A percentile compares a stretch with the other conserved stretches of the same genome.
These are phyloP conservation scores for Actinia equina DNA, from an alignment of 64 coral and sea anemone species.

Conservation along the genomic window DNA sequence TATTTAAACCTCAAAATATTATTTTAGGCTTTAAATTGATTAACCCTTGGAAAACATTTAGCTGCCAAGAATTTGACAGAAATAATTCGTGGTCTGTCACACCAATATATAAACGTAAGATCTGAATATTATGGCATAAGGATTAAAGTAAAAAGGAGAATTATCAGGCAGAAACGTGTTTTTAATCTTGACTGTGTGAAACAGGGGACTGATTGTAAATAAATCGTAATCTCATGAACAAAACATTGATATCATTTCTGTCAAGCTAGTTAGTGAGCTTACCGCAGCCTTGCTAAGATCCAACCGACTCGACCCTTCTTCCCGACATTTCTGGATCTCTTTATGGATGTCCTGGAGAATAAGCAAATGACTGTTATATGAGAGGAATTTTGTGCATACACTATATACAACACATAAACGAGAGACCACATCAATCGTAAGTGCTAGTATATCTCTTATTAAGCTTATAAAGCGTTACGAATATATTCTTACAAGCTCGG, in stretches of 20 bases:
- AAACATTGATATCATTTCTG: not conserved
- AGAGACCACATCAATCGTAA: not conserved
- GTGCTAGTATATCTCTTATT: not conserved
- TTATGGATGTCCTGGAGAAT: conserved; percentile 87
- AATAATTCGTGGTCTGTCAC: not conserved
- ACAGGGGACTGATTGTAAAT: not conserved
- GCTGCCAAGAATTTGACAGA: not conserved
- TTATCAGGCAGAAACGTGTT: not conserved
- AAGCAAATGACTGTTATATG: not conserved
- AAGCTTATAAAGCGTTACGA: not conserved
- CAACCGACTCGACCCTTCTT: conserved; percentile 79
- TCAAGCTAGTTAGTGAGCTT: not conserved
- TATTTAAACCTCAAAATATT: not conserved
- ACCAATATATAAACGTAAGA: not conserved
- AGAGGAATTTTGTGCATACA: not conserved
- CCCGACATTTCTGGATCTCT: conserved; percentile 94
- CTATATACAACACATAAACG: not conserved
- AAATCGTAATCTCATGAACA: not conserved
- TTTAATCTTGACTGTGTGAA: not conserved
- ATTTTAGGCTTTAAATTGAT: conserved; percentile 12
- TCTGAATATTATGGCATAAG: not conserved
- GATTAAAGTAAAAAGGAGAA: not conserved
- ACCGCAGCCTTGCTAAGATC: conserved; percentile 97
- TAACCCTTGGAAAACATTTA: not conserved
- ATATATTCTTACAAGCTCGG: conserved; percentile 68